A percentile compares a stretch with the other conserved stretches of the same genome.
Evolutionary conservation across 35 echinoderm and acorn worm genomes (phyloP).

Genomic region (Hemicentrotus pulcherrimus): DNA sequence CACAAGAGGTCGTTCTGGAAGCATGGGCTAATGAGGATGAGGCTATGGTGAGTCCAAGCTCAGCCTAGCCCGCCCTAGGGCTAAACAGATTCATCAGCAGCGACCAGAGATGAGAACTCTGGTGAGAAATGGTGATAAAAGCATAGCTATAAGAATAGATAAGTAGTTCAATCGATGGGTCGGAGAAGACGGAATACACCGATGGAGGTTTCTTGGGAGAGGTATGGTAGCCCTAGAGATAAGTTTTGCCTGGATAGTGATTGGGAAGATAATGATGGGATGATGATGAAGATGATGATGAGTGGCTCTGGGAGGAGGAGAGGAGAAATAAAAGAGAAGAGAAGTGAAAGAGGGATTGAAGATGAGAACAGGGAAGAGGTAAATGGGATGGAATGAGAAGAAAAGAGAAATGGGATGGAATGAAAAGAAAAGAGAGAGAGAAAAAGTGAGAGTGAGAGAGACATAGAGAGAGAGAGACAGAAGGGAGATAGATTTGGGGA

Average conservation of each 20-base stretch:
- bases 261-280: neutral
- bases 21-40: neutral
- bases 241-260: neutral
- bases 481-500: too few species aligned
- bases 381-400: too few species aligned
- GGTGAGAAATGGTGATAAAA: neutral
- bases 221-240: neutral
- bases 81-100: neutral
- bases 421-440: too few species aligned
- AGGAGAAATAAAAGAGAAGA: neutral
- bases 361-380: too few species aligned
- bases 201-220: neutral
- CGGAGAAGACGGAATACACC: neutral
- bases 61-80: neutral
- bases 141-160: neutral
- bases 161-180: constrained; percentile 17
- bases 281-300: constrained; percentile 7
- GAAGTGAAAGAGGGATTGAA: neutral
- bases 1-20: neutral
- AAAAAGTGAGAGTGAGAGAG: too few species aligned
- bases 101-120: neutral
- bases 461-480: too few species aligned
- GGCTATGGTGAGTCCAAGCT: neutral
- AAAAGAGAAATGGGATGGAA: too few species aligned
- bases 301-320: neutral